These are phyloP conservation scores for Echinops telfairi DNA, from an alignment of 2,113 vertebrate genomes.

Conservation along the genomic window DNA sequence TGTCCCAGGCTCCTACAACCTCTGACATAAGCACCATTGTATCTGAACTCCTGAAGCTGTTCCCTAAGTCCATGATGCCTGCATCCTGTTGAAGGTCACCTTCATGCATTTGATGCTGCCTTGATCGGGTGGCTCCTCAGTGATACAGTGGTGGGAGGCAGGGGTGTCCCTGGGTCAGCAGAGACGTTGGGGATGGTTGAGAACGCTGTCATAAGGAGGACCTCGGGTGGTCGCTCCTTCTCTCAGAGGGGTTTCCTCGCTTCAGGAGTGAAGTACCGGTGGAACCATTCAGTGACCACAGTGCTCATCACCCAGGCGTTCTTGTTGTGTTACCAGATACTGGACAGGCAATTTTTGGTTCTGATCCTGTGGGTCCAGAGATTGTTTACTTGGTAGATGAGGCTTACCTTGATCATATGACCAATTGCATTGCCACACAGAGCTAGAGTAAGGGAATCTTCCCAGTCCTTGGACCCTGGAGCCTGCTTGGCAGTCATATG, in stretches of 20 bases:
- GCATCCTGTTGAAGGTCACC: background rate
- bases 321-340: background rate
- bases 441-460: slow-evolving; percentile 3
- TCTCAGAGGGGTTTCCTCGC: background rate
- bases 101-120: background rate
- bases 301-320: background rate
- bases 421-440: background rate
- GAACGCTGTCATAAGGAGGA: slow-evolving; percentile 1
- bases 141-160: background rate
- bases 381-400: slow-evolving; percentile 12
- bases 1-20: background rate
- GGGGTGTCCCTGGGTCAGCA: background rate
- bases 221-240: background rate
- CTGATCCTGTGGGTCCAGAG: background rate
- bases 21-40: background rate
- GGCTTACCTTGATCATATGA: slow-evolving; percentile 22
- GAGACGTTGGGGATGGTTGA: background rate
- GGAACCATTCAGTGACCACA: background rate
- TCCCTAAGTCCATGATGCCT: background rate
- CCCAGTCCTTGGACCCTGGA: background rate
- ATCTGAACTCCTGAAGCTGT: background rate
- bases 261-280: background rate
- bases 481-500: background rate
- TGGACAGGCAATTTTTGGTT: slow-evolving; percentile 26
- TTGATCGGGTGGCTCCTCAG: background rate